Evolutionary conservation across 2,113 vertebrate species (phyloP), one percentile per base, ranked within the genome.

Genomic region (Psammodynastes pulverulentus): DNA sequence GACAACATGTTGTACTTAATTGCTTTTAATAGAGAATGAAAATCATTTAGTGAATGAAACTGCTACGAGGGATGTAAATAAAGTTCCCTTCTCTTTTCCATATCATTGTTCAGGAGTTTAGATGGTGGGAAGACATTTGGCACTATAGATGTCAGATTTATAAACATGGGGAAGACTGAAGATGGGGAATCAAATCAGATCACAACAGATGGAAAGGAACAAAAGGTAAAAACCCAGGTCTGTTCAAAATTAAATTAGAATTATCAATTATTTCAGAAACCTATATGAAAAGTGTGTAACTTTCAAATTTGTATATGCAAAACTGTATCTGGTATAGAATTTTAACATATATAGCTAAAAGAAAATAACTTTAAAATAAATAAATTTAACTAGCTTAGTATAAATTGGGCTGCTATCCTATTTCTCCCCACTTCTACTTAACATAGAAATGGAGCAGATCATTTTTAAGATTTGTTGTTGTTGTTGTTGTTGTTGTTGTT

Each of bases 151-250:
- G 98, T 99, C 96, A 98, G 97, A 94, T 97, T 98, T 84, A 94
- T 99, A 97, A 99, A 98, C 97, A 99, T 99, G 99, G 98, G 99
- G 89, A 98, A 99, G 97, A 98, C 98, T 58, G 98, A 99, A 94
- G 98, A 99, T 92, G 98, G 97, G 1, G 98, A 98, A 91, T 93
- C 98, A 0, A 98, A 98, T 95, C 98, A 98, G 95, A 97, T 98
- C 94, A 96, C 98, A 49, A 96, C 98, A 93, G 98, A 99, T 53
- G 72, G 94, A 89, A 97, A 97, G 91, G 97, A 97, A 96, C 98
- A 98, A 97, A 98, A 98, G 98, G 98, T 98, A 97, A 79, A 90
- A 88, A 56, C 19, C 88, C 90, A 91, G 43, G 91, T 92, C 26
- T 3, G 24, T 89, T 92, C 92, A 95, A 51, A 86, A 93, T 93